These are phyloP conservation scores for Stomatorhinus ivindoensis DNA, from an alignment of 2,113 vertebrate species.

Conservation along the genomic window DNA sequence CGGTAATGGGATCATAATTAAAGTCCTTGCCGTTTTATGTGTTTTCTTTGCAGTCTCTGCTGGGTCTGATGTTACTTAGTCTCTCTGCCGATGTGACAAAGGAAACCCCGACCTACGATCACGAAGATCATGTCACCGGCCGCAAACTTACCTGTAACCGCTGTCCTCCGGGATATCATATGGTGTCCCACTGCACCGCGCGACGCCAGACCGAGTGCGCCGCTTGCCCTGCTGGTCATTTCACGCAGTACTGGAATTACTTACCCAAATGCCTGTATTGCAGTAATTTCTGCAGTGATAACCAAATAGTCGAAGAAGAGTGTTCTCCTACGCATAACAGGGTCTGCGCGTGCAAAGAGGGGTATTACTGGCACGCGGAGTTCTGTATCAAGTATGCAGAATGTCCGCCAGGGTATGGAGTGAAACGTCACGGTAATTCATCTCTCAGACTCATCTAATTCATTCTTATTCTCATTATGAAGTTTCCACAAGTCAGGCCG, in stretches of 20 bases:
- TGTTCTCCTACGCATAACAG: constrained; percentile 43
- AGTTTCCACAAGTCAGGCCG: not conserved
- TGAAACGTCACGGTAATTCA: constrained; percentile 40
- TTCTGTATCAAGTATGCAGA: constrained; percentile 44
- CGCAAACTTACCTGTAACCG: constrained; percentile 34
- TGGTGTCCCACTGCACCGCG: constrained; percentile 41
- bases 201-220: constrained; percentile 38
- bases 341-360: constrained; percentile 54
- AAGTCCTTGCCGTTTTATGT: not conserved
- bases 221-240: constrained; percentile 36
- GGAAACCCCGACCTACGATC: constrained; percentile 27
- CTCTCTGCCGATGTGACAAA: not conserved
- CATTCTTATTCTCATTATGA: not conserved
- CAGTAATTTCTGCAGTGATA: constrained; percentile 41
- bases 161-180: constrained; percentile 46
- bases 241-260: constrained; percentile 57
- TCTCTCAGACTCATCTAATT: not conserved
- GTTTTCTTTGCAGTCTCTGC: constrained; percentile 31
- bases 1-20: not conserved
- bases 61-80: constrained; percentile 11
- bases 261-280: constrained; percentile 58
- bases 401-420: constrained; percentile 44
- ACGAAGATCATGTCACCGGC: constrained; percentile 21
- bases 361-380: constrained; percentile 38
- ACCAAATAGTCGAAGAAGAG: constrained; percentile 45